phyloP scores from a whole-genome alignment of 2,113 vertebrate species.

The Tragelaphus buxtoni region DNA sequence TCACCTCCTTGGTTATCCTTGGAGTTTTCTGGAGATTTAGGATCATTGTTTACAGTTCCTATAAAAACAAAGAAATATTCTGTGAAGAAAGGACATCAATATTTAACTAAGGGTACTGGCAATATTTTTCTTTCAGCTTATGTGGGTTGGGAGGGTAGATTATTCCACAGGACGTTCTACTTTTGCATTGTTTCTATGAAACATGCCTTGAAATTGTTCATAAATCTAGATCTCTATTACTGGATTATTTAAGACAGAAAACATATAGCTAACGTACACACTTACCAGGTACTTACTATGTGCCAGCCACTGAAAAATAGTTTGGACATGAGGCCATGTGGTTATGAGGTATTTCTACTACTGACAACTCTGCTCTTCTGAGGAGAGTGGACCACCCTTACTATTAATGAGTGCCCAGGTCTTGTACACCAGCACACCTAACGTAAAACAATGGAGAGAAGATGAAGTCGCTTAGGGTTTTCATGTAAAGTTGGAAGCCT shows the following conservation, averaged over 20 bases:
- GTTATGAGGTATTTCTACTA: neutral
- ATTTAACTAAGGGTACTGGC: neutral
- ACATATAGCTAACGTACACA: neutral
- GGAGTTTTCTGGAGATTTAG: neutral
- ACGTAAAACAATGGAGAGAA: neutral
- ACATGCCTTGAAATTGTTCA: neutral
- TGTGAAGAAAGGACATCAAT: neutral
- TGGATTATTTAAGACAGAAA: neutral
- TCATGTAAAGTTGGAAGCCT: neutral
- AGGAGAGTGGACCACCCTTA: neutral
- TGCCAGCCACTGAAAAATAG: neutral
- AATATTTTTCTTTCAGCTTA: neutral
- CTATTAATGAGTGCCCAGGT: neutral
- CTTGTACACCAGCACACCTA: neutral
- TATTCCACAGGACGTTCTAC: neutral
- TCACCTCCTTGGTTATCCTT: neutral
- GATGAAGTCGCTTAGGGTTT: neutral
- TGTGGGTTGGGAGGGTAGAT: neutral
- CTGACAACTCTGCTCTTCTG: neutral
- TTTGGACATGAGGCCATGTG: neutral
- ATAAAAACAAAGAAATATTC: conserved; percentile 12
- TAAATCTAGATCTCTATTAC: neutral
- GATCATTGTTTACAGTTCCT: neutral
- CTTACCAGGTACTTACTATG: neutral
- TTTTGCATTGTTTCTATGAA: neutral